phyloP scores from a whole-genome alignment of 2,113 vertebrate genomes.

The Mobula birostris region DNA sequence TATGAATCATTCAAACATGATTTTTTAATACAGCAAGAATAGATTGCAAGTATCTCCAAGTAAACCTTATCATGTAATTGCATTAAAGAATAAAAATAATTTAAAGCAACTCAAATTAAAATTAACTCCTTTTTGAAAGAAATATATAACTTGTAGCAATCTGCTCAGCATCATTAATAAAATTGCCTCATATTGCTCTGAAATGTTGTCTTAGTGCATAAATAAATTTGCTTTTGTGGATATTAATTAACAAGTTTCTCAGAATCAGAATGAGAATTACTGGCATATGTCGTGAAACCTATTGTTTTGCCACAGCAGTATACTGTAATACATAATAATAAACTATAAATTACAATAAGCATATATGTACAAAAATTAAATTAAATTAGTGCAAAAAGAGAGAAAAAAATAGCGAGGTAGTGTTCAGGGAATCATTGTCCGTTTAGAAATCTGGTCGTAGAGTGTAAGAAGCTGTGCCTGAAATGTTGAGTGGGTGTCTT shows the following conservation, averaged over 20 bases:
- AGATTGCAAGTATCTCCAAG: neutral
- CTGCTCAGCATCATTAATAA: neutral
- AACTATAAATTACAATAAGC: no score
- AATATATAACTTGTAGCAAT: neutral
- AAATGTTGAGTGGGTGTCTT: no score
- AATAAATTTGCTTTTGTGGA: neutral
- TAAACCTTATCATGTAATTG: slow-evolving; percentile 28
- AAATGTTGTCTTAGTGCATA: neutral
- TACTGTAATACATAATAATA: no score
- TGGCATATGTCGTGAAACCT: no score
- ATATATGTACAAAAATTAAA: no score
- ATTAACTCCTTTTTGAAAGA: neutral
- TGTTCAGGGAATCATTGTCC: no score
- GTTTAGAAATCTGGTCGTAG: no score
- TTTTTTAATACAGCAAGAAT: slow-evolving; percentile 51
- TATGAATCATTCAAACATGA: slow-evolving; percentile 66
- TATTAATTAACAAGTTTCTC: neutral
- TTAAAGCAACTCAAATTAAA: neutral
- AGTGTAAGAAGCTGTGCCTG: no score
- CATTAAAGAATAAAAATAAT: neutral
- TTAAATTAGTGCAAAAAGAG: no score
- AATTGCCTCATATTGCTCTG: neutral
- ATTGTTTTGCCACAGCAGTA: no score
- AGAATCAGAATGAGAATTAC: no score
- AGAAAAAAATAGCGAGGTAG: no score